A percentile compares a stretch with the other conserved stretches of the same genome.
phyloP scores from a whole-genome alignment of 2,113 vertebrate species.

The Microcebus ravelobensis region DNA sequence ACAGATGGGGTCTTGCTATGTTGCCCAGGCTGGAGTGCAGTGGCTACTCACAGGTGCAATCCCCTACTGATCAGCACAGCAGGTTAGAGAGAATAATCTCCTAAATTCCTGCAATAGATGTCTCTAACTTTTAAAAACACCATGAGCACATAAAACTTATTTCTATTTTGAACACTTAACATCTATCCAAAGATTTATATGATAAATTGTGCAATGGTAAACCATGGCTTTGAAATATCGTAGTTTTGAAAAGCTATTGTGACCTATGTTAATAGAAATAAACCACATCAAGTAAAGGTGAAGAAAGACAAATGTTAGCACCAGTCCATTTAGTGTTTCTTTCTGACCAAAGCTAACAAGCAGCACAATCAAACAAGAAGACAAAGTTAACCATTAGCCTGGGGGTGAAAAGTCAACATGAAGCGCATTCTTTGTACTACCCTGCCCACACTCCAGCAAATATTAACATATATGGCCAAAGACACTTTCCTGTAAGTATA shows the following conservation, averaged over 20 bases:
- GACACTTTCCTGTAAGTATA: neutral
- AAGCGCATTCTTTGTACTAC: conserved; percentile 71
- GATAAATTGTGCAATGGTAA: neutral
- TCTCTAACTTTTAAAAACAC: conserved; percentile 20
- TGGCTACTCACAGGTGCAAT: too few relatives aligned
- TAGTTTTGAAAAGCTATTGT: conserved; percentile 29
- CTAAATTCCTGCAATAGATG: neutral
- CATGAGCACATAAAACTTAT: neutral
- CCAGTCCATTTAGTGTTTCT: conserved; percentile 64
- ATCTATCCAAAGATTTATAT: neutral
- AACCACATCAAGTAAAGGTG: conserved; percentile 63
- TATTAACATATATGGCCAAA: conserved; percentile 36
- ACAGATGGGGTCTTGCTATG: too few relatives aligned
- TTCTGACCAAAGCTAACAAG: conserved; percentile 70
- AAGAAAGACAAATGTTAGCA: conserved; percentile 71
- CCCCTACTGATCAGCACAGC: too few relatives aligned
- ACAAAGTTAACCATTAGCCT: conserved; percentile 79
- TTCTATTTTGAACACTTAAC: neutral
- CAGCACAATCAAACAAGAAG: conserved; percentile 64
- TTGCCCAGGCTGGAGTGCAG: too few relatives aligned
- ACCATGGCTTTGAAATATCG: neutral
- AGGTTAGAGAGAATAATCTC: neutral
- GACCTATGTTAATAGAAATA: conserved; percentile 65
- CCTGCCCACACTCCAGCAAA: conserved; percentile 59
- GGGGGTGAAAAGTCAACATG: conserved; percentile 73